Base-by-base conservation (phyloP, 2,113 vertebrate species). In the Colius striatus region DNA sequence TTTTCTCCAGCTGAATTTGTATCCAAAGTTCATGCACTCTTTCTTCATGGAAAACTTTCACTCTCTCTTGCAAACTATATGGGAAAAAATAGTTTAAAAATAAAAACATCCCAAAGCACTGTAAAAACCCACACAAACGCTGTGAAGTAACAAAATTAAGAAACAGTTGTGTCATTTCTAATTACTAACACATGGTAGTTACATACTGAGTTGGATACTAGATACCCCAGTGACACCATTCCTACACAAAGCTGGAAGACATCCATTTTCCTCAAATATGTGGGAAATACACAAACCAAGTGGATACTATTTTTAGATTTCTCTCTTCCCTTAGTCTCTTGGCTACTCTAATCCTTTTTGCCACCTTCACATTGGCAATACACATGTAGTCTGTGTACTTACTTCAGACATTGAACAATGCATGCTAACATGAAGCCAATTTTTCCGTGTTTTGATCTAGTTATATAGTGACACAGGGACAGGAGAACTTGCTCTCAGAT, bases 401-500 rank as follows among this genome's bases (percentile, higher is more conserved):
- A 21, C 12, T 65, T 72, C 17, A 79, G 25, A 17, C 6, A 29
- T 0, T 54, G 36, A 50, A 66, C 23, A 43, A 16, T 1, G 1
- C 0, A 1, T 74, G 32, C 11, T 45, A 57, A 71, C 0, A 0
- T 48, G 32, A 74, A 90, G 19, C 14, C 25, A 50, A 5, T 10
- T 32, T 81, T 71, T 15, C 14, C 11, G 5, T 38, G 82, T 41
- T 38, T 62, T 67, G 48, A 25, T 26, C 11, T 36, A 47, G 8
- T 68, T 58, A 48, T 2, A 1, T 17, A 32, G 30, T 36, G 63
- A 23, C 38, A 26, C 1, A 50, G 29, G 38, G 91, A 18, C n/a
- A 26, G 30, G 79, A 83, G 20, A 43, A 8, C 7, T 83, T n/a
- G 80, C 25, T 7, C 58, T 26, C 32, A 87, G 25, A 34, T 36